Percentiles rank a stretch among this genome's conserved stretches.
Conservation (phyloP, 2,888 invertebrate species). For the Elegia similella region DNA sequence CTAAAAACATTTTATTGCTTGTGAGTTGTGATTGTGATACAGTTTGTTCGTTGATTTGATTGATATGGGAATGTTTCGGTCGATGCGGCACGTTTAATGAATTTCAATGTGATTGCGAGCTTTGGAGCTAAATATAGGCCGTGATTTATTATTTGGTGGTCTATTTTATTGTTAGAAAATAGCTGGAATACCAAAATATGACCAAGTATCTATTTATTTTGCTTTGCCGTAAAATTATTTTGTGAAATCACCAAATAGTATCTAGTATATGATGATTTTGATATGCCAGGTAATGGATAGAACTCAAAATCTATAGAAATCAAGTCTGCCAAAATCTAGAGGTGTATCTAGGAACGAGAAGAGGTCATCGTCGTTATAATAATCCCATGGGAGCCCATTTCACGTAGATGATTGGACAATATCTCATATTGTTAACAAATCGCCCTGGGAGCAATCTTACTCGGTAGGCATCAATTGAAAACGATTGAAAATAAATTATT, state of each 20-base stretch:
- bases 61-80: slow-evolving; percentile 64
- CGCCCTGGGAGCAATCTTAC: slow-evolving; percentile 43
- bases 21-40: slow-evolving; percentile 43
- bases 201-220: not conserved
- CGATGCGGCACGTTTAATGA: slow-evolving; percentile 8
- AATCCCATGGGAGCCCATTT: slow-evolving; percentile 25
- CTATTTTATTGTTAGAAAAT: slow-evolving; percentile 10
- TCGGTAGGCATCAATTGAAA: slow-evolving; percentile 49
- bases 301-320: too few species aligned
- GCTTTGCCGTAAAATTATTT: too few species aligned
- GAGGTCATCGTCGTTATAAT: slow-evolving; percentile 18
- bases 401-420: slow-evolving; percentile 44
- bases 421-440: slow-evolving; percentile 38
- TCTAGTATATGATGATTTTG: too few species aligned
- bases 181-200: not conserved
- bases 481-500: slow-evolving; percentile 71
- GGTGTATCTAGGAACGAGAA: not conserved
- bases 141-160: slow-evolving; percentile 8
- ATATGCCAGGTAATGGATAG: too few species aligned
- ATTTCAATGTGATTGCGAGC: slow-evolving; percentile 12
- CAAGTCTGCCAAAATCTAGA: too few species aligned
- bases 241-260: too few species aligned
- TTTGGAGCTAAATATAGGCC: slow-evolving; percentile 13
- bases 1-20: slow-evolving; percentile 53
- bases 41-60: slow-evolving; percentile 58